Conservation (phyloP, 1,140 invertebrate species). For the Bicyclus anynana region DNA sequence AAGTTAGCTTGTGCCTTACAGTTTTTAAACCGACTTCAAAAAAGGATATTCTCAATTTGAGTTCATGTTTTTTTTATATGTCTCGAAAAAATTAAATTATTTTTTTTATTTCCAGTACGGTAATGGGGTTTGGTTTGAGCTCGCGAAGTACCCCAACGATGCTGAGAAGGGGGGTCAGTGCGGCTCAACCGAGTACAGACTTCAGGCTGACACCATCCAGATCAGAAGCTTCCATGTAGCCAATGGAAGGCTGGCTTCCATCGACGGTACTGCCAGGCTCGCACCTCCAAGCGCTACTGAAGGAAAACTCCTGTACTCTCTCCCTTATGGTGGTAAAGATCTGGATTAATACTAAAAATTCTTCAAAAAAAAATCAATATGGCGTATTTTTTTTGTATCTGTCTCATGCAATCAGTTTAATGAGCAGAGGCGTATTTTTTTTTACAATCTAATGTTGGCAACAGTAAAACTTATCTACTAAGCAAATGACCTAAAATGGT, state of each 20-base stretch:
- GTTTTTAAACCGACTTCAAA: no score
- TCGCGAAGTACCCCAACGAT: conserved; percentile 38
- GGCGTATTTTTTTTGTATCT: no score
- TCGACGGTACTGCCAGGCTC: conserved; percentile 42
- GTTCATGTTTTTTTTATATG: no score
- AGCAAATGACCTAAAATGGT: no score
- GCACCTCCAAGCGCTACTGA: conserved; percentile 33
- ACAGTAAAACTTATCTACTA: no score
- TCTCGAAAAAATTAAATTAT: background rate
- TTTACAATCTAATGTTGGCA: no score
- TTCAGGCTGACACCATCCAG: conserved; percentile 40
- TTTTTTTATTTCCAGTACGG: conserved; percentile 34
- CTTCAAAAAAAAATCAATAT: no score
- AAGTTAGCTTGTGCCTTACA: no score
- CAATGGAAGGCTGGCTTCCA: conserved; percentile 34
- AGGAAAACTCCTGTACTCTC: conserved; percentile 44
- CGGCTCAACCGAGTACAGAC: conserved; percentile 40
- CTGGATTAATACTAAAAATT: background rate
- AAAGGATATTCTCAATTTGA: no score
- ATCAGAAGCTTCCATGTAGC: conserved; percentile 44
- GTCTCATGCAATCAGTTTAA: no score
- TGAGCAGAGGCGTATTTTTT: no score
- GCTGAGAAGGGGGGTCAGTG: conserved; percentile 41
- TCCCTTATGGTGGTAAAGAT: conserved; percentile 30
- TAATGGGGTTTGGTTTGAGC: conserved; percentile 51